These are phyloP conservation scores for Eupithecia exiguata DNA, from an alignment of 2,888 invertebrate genomes.

Conservation along the genomic window DNA sequence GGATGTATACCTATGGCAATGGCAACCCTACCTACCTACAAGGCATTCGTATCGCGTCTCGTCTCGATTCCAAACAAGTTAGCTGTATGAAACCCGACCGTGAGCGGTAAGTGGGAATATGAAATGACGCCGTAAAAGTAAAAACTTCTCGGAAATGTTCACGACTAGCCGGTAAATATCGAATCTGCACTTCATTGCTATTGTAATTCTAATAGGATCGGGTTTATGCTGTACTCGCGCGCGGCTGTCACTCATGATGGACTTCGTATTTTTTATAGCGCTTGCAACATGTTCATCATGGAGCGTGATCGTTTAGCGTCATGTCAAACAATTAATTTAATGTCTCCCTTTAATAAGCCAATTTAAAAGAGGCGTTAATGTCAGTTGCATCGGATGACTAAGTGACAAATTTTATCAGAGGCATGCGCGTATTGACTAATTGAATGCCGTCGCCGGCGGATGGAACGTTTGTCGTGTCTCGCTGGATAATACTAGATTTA, in stretches of 20 bases:
- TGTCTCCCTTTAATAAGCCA: constrained; percentile 46
- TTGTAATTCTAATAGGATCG: background rate
- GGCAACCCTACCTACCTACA: constrained; percentile 21
- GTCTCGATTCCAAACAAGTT: constrained; percentile 58
- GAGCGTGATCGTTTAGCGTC: constrained; percentile 21
- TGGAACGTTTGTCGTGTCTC: constrained; percentile 28
- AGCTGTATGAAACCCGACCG: constrained; percentile 53
- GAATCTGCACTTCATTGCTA: constrained; percentile 37
- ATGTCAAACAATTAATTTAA: constrained; percentile 40
- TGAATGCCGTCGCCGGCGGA: constrained; percentile 45
- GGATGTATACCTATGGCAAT: constrained; percentile 5
- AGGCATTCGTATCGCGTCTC: constrained; percentile 46
- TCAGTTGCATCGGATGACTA: constrained; percentile 49
- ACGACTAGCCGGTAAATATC: constrained; percentile 42
- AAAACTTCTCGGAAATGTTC: constrained; percentile 51
- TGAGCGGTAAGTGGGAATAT: constrained; percentile 54
- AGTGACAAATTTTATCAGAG: constrained; percentile 55
- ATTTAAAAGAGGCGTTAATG: constrained; percentile 46
- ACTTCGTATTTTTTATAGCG: constrained; percentile 16
- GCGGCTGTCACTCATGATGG: background rate
- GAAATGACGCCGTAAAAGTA: constrained; percentile 58
- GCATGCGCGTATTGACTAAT: constrained; percentile 48
- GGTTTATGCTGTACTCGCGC: background rate
- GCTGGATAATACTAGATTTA: constrained; percentile 40
- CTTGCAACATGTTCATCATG: constrained; percentile 4